A percentile compares a stretch with the other conserved stretches of the same genome.
Evolutionary conservation across 23 tunicate species (phyloP).

Genomic region (Pegea sp.): DNA sequence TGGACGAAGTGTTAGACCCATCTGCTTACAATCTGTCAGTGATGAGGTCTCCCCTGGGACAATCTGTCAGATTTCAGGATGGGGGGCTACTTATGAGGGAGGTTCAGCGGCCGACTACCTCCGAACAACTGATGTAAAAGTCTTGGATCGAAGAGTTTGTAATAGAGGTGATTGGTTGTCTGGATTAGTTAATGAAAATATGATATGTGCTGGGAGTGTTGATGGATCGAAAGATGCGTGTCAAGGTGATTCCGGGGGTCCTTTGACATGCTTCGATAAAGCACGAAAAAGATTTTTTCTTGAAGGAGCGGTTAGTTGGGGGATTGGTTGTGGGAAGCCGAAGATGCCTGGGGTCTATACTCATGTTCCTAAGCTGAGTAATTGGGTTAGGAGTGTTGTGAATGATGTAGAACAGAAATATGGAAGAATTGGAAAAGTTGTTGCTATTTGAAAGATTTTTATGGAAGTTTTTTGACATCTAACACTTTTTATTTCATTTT

Average conservation of each 20-base stretch:
- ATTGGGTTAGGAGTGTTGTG: constrained; percentile 31
- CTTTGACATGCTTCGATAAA: constrained; percentile 35
- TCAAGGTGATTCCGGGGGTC: constrained; percentile 96
- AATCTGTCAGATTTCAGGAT: constrained; percentile 42
- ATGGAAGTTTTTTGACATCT: too few relatives aligned
- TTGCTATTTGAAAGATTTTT: too few relatives aligned
- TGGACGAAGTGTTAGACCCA: constrained; percentile 13
- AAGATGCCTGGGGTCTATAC: constrained; percentile 90
- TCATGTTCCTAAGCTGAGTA: constrained; percentile 5
- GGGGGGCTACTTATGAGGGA: constrained; percentile 53
- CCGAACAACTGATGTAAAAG: constrained; percentile 16
- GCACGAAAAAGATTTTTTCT: constrained; percentile 7
- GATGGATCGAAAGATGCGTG: constrained; percentile 76
- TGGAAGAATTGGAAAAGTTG: too few relatives aligned
- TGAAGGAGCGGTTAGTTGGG: constrained; percentile 83
- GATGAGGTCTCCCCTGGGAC: constrained; percentile 1
- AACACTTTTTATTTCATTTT: too few relatives aligned
- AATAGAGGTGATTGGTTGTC: constrained; percentile 47
- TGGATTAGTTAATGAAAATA: constrained; percentile 26
- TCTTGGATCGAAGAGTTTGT: constrained; percentile 24
- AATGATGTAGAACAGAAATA: too few relatives aligned
- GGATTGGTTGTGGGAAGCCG: constrained; percentile 81
- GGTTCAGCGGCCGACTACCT: constrained; percentile 5
- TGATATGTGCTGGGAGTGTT: constrained; percentile 65
- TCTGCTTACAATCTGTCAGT: constrained; percentile 29